Percentiles rank a stretch among this genome's conserved stretches.
Conservation (phyloP, 1,140 invertebrate genomes). For the Aphelinus atriplicis region DNA sequence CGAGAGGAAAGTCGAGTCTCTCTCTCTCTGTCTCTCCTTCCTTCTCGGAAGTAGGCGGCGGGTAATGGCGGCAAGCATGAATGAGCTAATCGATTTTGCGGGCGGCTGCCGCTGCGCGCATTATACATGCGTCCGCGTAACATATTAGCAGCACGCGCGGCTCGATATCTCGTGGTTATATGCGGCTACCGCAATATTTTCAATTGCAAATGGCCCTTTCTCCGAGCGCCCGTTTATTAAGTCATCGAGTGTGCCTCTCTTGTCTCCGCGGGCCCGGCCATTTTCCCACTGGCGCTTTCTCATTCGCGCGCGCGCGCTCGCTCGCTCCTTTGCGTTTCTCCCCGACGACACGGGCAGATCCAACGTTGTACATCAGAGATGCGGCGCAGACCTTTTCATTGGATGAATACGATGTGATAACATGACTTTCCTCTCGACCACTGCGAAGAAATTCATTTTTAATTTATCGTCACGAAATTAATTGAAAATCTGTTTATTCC, state of each 20-base stretch:
- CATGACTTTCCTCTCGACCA: too few relatives aligned
- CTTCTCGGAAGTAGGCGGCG: constrained; percentile 24
- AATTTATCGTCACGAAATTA: too few relatives aligned
- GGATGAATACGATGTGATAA: too few relatives aligned
- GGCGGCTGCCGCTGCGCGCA: not conserved
- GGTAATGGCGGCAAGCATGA: constrained; percentile 34
- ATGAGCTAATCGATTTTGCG: constrained; percentile 38
- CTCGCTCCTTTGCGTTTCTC: too few relatives aligned
- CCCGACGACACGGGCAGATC: too few relatives aligned
- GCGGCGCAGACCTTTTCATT: too few relatives aligned
- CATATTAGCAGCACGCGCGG: constrained; percentile 6
- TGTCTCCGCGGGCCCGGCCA: not conserved
- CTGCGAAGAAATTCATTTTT: too few relatives aligned
- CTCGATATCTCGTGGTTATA: too few relatives aligned
- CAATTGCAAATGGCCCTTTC: constrained; percentile 29
- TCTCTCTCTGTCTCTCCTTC: not conserved
- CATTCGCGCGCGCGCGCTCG: not conserved
- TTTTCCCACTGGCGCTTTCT: constrained; percentile 9
- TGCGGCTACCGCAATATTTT: constrained; percentile 27
- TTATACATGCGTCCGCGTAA: constrained; percentile 16
- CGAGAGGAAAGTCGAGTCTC: not conserved
- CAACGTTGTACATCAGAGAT: too few relatives aligned
- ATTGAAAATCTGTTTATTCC: too few relatives aligned
- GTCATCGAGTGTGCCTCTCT: constrained; percentile 20
- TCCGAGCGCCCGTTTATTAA: constrained; percentile 23